These are phyloP conservation scores for Oryzaephilus surinamensis DNA, from an alignment of 1,140 invertebrate species.

Conservation along the genomic window DNA sequence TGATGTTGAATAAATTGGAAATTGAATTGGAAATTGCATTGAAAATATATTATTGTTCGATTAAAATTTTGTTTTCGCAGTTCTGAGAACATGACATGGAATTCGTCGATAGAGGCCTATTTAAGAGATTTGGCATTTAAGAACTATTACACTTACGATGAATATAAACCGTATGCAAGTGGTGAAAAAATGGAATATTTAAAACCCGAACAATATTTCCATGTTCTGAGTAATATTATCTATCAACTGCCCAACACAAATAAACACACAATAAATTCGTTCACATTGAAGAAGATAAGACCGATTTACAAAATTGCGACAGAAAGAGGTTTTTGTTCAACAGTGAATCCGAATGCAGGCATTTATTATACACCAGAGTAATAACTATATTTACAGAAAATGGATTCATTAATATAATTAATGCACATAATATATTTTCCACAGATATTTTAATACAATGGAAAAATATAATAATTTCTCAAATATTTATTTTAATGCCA, in stretches of 20 bases:
- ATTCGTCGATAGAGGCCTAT: constrained; percentile 1
- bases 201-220: background rate
- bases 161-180: constrained; percentile 14
- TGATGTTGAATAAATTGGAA: background rate
- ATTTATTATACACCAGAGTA: constrained; percentile 12
- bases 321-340: constrained; percentile 12
- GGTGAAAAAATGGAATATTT: constrained; percentile 9
- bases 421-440: no score
- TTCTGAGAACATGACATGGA: no score
- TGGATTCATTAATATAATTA: no score
- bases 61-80: no score
- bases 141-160: constrained; percentile 9
- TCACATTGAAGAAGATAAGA: background rate
- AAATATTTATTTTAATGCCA: no score
- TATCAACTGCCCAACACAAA: no score
- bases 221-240: no score
- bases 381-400: constrained; percentile 6
- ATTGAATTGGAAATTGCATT: background rate
- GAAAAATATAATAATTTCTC: no score
- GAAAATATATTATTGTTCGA: no score
- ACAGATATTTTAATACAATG: no score
- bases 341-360: constrained; percentile 9
- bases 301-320: constrained; percentile 7
- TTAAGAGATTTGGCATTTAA: constrained; percentile 12
- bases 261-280: background rate